phyloP scores from a whole-genome alignment of 1,140 invertebrate species.

The Drosophila pandora region DNA sequence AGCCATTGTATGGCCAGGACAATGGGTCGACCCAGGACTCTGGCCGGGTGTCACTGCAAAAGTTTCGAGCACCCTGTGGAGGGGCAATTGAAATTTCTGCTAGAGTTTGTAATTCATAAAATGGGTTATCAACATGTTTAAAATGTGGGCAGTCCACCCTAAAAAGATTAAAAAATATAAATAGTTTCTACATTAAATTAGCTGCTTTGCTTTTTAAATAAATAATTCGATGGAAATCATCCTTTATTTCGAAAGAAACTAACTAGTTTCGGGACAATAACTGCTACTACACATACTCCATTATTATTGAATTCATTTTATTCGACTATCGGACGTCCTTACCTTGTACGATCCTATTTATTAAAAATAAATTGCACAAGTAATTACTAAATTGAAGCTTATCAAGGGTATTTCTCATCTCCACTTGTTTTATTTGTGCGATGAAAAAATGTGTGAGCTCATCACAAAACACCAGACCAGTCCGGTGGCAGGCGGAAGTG shows the following conservation, averaged over 20 bases:
- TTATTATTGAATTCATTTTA: not conserved
- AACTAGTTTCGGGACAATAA: too few relatives aligned
- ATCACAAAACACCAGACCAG: slow-evolving; percentile 24
- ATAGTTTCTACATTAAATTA: too few relatives aligned
- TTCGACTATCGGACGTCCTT: not conserved
- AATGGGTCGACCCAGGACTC: slow-evolving; percentile 30
- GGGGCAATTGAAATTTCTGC: slow-evolving; percentile 13
- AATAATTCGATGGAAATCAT: too few relatives aligned
- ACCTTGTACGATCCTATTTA: not conserved
- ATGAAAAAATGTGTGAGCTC: slow-evolving; percentile 1
- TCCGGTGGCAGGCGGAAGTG: slow-evolving; percentile 38
- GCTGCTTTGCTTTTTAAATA: too few relatives aligned
- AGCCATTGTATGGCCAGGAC: slow-evolving; percentile 50
- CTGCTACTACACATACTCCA: not conserved
- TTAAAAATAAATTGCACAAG: not conserved
- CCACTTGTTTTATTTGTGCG: not conserved
- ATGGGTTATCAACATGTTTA: not conserved
- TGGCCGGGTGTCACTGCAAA: slow-evolving; percentile 19
- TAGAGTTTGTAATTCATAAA: not conserved
- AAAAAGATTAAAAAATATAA: too few relatives aligned
- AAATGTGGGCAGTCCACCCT: not conserved
- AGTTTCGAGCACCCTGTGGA: slow-evolving; percentile 25
- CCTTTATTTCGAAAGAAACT: too few relatives aligned
- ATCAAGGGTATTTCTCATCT: slow-evolving; percentile 13
- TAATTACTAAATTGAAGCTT: not conserved